Base-by-base conservation (phyloP, 2,888 invertebrate species). In the Mimumesa dahlbomi region DNA sequence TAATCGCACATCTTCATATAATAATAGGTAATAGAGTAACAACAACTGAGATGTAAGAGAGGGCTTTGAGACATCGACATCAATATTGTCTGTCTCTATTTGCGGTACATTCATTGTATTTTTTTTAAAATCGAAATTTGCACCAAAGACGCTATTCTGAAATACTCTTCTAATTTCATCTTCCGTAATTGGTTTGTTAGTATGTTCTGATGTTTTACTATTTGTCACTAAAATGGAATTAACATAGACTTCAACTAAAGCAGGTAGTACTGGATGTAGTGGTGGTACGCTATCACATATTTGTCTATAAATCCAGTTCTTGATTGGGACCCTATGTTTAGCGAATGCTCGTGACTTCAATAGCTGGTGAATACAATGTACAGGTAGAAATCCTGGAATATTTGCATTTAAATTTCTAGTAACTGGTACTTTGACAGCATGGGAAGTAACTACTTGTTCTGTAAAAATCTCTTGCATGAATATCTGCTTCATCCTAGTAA, bases 391-490 rank as follows among this genome's bases (percentile, higher is more conserved):
- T 6, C 98, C 97, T 0, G 95, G 93, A 84, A 97, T 95, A 81
- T 94, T 94, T 34, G 96, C 97, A 90, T 94, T 98, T 16, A 99
- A 91, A 83, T 94, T 94, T 0, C 93, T 93, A 0, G 98, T 99
- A 0, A 98, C 98, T 0, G 98, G 97, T 0, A 99, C 98, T 88
- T 97, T 96, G 0, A 98, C 97, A 0, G 98, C 98, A 90, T 98
- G 98, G 0, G 97, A 93, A 2, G 98, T 97, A 0, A 98, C 97
- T 34, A 97, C 96, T 92, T 98, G 97, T 89, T 98, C 98, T 0
- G 98, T 98, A 87, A 98, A 98, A 76, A 99, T 96, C 88, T 98
- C 98, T 85, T 97, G 97, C 0, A 96, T 98, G 87, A 99, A 98
- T 29, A 98, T 95, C 85, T 96, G 95, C 87, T 97, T 97, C 90